Percentiles rank a stretch among this genome's conserved stretches.
These are phyloP conservation scores for Cephus pulcher DNA, from an alignment of 2,888 invertebrate genomes.

Conservation along the genomic window DNA sequence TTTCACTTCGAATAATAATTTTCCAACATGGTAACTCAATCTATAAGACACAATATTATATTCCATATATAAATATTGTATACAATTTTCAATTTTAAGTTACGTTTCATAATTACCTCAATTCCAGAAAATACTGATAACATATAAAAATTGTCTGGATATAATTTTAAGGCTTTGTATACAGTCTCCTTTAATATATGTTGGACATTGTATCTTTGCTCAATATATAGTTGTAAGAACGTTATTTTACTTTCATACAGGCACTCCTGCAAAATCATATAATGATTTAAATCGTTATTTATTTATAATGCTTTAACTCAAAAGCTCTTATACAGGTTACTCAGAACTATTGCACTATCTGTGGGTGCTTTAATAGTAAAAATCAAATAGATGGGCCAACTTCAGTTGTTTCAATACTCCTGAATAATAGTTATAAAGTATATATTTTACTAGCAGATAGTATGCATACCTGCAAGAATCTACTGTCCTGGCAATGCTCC, in stretches of 20 bases:
- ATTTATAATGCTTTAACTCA: too few species aligned
- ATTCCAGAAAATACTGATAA: constrained; percentile 68
- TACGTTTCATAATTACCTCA: constrained; percentile 56
- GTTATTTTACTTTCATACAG: constrained; percentile 65
- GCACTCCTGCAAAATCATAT: constrained; percentile 60
- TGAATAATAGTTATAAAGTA: neutral
- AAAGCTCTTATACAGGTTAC: neutral
- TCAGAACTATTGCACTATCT: neutral
- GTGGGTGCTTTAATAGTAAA: neutral
- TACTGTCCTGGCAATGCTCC: constrained; percentile 40
- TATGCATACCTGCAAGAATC: constrained; percentile 44
- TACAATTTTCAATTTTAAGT: constrained; percentile 2
- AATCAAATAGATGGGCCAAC: neutral
- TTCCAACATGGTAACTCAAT: constrained; percentile 70
- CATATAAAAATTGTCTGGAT: constrained; percentile 72
- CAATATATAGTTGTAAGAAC: constrained; percentile 48
- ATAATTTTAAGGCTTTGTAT: constrained; percentile 54
- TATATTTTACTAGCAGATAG: neutral
- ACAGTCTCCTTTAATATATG: constrained; percentile 37
- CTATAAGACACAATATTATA: constrained; percentile 37
- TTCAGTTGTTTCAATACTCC: neutral
- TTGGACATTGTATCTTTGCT: constrained; percentile 27
- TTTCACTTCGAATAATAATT: constrained; percentile 58
- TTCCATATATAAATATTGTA: constrained; percentile 5
- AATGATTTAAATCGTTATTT: neutral